Conservation (phyloP, 2,888 invertebrate genomes). For the Pedicia rivosa region DNA sequence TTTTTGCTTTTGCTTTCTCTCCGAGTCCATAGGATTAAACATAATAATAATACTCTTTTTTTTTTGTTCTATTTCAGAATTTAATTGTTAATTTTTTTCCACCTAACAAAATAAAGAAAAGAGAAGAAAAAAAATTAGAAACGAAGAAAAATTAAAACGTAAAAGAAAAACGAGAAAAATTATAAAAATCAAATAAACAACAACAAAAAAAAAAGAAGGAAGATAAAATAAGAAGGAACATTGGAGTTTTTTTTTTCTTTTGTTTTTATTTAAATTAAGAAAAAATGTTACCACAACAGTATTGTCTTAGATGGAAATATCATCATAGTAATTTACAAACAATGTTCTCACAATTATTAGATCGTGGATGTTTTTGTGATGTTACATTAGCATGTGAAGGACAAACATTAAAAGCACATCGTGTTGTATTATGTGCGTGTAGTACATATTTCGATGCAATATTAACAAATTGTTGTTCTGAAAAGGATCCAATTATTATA, state of each 20-base stretch:
- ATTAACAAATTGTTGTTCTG: slow-evolving; percentile 58
- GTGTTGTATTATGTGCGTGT: slow-evolving; percentile 82
- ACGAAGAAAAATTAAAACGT: background rate
- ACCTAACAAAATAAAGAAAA: background rate
- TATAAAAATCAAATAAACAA: background rate
- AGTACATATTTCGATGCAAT: slow-evolving; percentile 83
- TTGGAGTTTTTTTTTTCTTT: background rate
- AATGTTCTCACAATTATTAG: slow-evolving; percentile 75
- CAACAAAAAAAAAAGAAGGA: background rate
- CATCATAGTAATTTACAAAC: slow-evolving; percentile 81
- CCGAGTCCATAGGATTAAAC: too few species aligned
- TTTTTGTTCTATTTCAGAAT: too few species aligned
- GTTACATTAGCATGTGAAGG: slow-evolving; percentile 82
- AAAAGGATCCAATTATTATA: slow-evolving; percentile 66
- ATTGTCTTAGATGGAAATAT: slow-evolving; percentile 84
- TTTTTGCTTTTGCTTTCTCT: too few species aligned
- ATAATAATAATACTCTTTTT: too few species aligned
- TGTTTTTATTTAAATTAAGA: background rate
- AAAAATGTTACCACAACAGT: slow-evolving; percentile 68
- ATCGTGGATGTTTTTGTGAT: slow-evolving; percentile 78
- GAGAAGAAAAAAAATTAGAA: background rate
- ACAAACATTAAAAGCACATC: slow-evolving; percentile 57
- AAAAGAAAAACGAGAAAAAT: background rate
- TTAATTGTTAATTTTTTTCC: too few species aligned
- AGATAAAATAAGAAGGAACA: background rate